Evolutionary conservation across 1,140 invertebrate genomes (phyloP), one percentile per base, ranked within the genome.

Genomic region (Ceratosolen solmsi): DNA sequence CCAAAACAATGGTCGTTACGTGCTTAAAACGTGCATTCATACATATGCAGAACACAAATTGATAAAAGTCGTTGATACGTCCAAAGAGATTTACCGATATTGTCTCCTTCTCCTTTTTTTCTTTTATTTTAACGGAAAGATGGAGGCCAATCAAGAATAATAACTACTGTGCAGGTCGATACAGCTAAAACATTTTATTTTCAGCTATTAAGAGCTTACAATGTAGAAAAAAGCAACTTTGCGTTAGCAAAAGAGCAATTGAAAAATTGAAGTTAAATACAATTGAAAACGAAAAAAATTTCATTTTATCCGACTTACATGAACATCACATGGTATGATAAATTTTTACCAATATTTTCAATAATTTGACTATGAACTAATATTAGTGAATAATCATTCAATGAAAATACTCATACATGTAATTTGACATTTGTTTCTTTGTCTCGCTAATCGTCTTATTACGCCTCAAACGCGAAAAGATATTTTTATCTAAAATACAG

Each of bases 41-140:
- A 22, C 63, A 30, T 68, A 72, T 41, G 33, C 38, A 79, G 68
- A 79, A 79, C 72, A 63, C 68, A 72, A 79, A 72, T 72, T 72
- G 68, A 73, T 60, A 73, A 20, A 73, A 71, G 78, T 72, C 68
- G 51, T 72, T 72, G 68, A 51, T 3, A n/a, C 51, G 41, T 49
- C n/a, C 15, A 63, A 63, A 63, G 58, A 9, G 8, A 63, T 63
- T 63, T 63, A 27, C 27, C 25, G 9, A 33, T 36, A 7, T 68
- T 15, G 4, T 68, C 27, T 25, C 5, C 15, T 74, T 30, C 25
- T 27, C 20, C 51, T 54, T n/a, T 0, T 56, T 74, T 33, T 74
- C 20, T 54, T 30, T 68, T 54, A 38, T 36, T 68, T 54, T 33
- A 33, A 54, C 51, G 1, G 41, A 17, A 65, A 38, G 17, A 17